These are phyloP conservation scores for Scrobipalpa atriplicella DNA, from an alignment of 2,888 invertebrate genomes.

Conservation along the genomic window DNA sequence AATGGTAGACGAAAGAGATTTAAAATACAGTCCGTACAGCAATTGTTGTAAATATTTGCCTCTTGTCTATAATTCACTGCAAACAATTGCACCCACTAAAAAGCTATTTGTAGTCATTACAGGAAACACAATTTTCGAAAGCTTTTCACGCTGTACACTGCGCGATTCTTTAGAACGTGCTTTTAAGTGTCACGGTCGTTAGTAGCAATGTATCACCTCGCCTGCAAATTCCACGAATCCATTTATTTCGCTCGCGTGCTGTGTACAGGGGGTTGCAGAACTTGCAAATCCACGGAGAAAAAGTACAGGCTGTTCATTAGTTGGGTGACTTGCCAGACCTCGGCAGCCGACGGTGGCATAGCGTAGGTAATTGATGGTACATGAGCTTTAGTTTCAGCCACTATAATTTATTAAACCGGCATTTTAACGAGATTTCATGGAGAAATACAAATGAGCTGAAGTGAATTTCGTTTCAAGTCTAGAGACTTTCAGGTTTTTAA, in stretches of 20 bases:
- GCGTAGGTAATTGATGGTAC: conserved; percentile 21
- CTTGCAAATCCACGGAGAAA: conserved; percentile 33
- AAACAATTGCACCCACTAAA: conserved; percentile 7
- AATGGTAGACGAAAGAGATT: not conserved
- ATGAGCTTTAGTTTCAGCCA: conserved; percentile 23
- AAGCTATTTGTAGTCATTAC: conserved; percentile 12
- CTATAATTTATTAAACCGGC: conserved; percentile 17
- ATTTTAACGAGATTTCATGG: conserved; percentile 12
- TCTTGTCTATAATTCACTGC: not conserved
- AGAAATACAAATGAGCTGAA: not conserved
- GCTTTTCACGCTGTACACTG: conserved; percentile 11
- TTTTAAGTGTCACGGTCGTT: conserved; percentile 29
- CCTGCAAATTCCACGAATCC: conserved; percentile 45
- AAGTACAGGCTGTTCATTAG: conserved; percentile 33
- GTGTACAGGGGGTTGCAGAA: conserved; percentile 17
- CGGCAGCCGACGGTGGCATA: conserved; percentile 19
- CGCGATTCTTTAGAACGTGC: conserved; percentile 24
- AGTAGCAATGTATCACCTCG: conserved; percentile 30
- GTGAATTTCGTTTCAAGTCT: not conserved
- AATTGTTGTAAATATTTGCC: not conserved
- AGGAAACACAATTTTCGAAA: conserved; percentile 17
- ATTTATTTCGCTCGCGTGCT: conserved; percentile 42
- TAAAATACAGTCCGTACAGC: not conserved
- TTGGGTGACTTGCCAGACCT: conserved; percentile 31
- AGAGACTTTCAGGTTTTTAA: no score